Evolutionary conservation across 1,140 invertebrate genomes (phyloP).

Genomic region (Euura lappo): DNA sequence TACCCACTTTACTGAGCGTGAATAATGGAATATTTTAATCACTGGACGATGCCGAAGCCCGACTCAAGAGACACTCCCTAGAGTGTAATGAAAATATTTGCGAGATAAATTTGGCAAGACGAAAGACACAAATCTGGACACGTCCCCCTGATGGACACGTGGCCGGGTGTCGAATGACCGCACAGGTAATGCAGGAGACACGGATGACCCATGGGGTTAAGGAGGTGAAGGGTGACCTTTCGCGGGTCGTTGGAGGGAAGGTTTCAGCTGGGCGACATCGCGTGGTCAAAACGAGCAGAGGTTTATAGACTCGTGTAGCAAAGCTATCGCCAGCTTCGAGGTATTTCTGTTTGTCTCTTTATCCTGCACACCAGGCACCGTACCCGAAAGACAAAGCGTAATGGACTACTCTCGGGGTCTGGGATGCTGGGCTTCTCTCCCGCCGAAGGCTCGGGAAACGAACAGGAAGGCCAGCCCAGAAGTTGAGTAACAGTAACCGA

Average conservation of each 20-base stretch:
- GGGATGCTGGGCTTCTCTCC: not conserved
- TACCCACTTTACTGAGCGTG: not conserved
- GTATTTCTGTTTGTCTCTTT: not conserved
- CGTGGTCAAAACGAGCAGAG: not conserved
- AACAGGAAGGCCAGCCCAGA: not conserved
- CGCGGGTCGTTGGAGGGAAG: conserved; percentile 2
- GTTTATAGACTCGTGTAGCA: not conserved
- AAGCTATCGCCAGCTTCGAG: not conserved
- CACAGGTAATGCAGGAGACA: too few species aligned
- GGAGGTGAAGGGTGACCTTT: not conserved
- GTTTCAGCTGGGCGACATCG: not conserved
- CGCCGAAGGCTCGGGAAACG: not conserved
- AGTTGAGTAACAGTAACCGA: not conserved
- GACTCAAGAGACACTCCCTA: not conserved
- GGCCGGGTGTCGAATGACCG: not conserved
- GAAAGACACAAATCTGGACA: too few species aligned
- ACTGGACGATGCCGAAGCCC: not conserved
- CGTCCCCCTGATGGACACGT: not conserved
- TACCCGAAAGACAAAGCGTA: conserved; percentile 1
- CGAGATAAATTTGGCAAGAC: too few species aligned
- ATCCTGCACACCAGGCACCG: not conserved
- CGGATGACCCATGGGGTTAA: not conserved
- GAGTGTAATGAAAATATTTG: too few species aligned
- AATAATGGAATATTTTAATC: not conserved
- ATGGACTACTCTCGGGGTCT: not conserved